Evolutionary conservation across 2,888 invertebrate species (phyloP).

Genomic region (Papilio protenor): DNA sequence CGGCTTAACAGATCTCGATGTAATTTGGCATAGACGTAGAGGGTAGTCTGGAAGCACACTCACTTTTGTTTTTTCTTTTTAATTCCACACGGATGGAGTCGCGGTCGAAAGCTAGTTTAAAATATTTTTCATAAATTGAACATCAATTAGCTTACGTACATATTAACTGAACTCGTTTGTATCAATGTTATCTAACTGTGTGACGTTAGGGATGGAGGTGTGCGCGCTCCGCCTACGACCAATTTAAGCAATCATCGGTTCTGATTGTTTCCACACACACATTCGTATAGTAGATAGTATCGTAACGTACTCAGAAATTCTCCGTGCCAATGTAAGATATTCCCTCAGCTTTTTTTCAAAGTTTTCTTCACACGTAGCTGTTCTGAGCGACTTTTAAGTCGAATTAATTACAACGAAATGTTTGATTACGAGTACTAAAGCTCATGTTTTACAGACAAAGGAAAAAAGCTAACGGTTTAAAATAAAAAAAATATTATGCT

Average conservation of each 20-base stretch:
- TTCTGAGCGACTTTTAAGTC: not conserved
- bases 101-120: not conserved
- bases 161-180: slow-evolving; percentile 10
- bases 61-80: no score
- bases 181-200: slow-evolving; percentile 36
- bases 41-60: no score
- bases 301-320: slow-evolving; percentile 37
- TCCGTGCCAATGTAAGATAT: not conserved
- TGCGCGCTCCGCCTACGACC: slow-evolving; percentile 67
- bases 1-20: no score
- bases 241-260: slow-evolving; percentile 76
- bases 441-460: not conserved
- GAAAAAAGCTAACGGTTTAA: not conserved
- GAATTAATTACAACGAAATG: not conserved
- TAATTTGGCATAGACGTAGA: no score
- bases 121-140: slow-evolving; percentile 2
- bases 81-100: no score
- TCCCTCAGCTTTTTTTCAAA: not conserved
- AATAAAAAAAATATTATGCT: not conserved
- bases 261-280: slow-evolving; percentile 70
- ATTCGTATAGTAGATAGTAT: slow-evolving; percentile 55
- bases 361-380: not conserved
- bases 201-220: slow-evolving; percentile 69
- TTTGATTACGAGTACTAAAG: not conserved
- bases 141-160: not conserved